Percentiles rank a stretch among this genome's conserved stretches.
Evolutionary conservation across 2,113 vertebrate species (phyloP).

Genomic region (Entosphenus tridentatus): DNA sequence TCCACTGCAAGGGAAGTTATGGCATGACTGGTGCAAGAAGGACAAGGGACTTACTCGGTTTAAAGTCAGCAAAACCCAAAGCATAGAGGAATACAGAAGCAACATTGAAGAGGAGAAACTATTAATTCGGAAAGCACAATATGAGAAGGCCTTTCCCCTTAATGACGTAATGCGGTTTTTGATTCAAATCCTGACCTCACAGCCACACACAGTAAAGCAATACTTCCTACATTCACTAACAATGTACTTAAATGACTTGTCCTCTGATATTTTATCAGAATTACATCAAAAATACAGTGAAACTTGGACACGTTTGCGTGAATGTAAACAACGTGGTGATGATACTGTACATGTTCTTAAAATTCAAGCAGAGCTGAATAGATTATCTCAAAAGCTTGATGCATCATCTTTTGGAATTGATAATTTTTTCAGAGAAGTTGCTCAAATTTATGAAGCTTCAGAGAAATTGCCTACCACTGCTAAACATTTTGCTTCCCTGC

Average conservation of each 20-base stretch:
- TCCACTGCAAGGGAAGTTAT: conserved; percentile 20
- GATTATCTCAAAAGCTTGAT: conserved; percentile 16
- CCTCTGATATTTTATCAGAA: conserved; percentile 11
- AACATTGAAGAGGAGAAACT: conserved; percentile 19
- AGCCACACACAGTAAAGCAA: conserved; percentile 11
- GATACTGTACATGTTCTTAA: conserved; percentile 7
- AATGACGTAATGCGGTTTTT: conserved; percentile 17
- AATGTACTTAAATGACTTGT: conserved; percentile 16
- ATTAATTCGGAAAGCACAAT: conserved; percentile 12
- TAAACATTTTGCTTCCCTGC: conserved; percentile 11
- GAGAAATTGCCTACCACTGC: background rate
- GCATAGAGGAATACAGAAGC: conserved; percentile 18
- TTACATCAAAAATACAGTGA: conserved; percentile 16
- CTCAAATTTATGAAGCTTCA: conserved; percentile 33
- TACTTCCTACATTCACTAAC: conserved; percentile 28
- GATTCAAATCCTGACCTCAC: conserved; percentile 8
- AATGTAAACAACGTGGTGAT: conserved; percentile 14
- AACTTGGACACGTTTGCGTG: conserved; percentile 17
- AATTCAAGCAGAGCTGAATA: conserved; percentile 15
- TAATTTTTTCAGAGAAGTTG: conserved; percentile 30
- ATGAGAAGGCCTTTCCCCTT: conserved; percentile 11
- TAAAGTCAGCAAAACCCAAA: conserved; percentile 17
- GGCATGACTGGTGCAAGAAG: conserved; percentile 20
- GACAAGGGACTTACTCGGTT: conserved; percentile 24
- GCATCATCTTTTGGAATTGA: conserved; percentile 23